Percentiles rank a stretch among this genome's conserved stretches.
Conservation (phyloP, 2,888 invertebrate species). For the Ochropleura plecta region DNA sequence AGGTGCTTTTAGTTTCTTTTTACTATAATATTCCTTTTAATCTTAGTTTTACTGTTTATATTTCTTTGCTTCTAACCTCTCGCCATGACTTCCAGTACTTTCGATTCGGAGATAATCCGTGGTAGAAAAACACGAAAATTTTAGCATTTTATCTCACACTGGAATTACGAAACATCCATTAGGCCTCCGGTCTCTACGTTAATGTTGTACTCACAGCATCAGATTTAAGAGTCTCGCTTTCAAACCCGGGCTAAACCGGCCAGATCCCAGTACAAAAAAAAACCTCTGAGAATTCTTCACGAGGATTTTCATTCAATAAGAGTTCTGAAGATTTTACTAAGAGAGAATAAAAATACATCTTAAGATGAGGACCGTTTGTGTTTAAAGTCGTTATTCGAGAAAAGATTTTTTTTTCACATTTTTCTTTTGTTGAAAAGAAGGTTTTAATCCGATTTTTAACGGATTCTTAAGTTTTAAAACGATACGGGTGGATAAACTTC, state of each 20-base stretch:
- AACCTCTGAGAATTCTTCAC: constrained; percentile 62
- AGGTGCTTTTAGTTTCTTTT: too few relatives aligned
- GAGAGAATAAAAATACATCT: constrained; percentile 54
- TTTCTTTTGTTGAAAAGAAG: constrained; percentile 37
- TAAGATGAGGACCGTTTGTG: constrained; percentile 59
- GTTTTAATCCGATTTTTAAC: constrained; percentile 58
- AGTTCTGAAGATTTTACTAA: constrained; percentile 49
- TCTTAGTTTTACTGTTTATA: background rate
- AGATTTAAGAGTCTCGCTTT: constrained; percentile 53
- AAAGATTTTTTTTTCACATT: constrained; percentile 38
- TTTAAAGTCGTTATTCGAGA: constrained; percentile 56
- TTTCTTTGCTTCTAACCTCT: background rate
- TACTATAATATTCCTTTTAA: too few relatives aligned
- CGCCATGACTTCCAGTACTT: background rate
- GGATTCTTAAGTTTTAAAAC: constrained; percentile 40
- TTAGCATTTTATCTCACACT: constrained; percentile 5
- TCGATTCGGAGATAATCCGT: background rate
- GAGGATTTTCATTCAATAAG: constrained; percentile 66
- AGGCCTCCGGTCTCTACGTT: constrained; percentile 27
- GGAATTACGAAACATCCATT: constrained; percentile 35
- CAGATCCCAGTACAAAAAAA: constrained; percentile 43
- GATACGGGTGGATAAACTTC: constrained; percentile 24
- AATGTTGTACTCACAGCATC: constrained; percentile 31
- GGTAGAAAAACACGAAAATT: constrained; percentile 15
- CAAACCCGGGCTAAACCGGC: constrained; percentile 42